Evolutionary conservation across 2,113 vertebrate species (phyloP), one percentile per base, ranked within the genome.

Genomic region (Symphodus melops): DNA sequence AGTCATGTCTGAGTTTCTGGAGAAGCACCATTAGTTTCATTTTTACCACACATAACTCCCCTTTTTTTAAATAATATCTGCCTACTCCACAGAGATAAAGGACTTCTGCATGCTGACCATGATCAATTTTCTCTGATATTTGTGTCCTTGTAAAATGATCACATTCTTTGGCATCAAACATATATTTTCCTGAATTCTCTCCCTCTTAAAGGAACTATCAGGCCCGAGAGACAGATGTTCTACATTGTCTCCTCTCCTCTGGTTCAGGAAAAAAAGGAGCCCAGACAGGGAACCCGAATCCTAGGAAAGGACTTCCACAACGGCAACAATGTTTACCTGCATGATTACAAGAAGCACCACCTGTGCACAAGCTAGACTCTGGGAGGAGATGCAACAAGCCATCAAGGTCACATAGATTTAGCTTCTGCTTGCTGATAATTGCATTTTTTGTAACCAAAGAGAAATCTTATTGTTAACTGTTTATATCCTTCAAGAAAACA

Each of bases 301-400:
- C 4, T 39, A 11, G 8, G 11, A 3, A 10, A 10, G 39, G 39
- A 11, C 39, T 41, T 41, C 1, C 8, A 11, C 39, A 41, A 41
- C 6, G 39, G 9, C 11, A 10, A 41, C 14, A 41, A 63, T 21
- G 66, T 21, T n/a, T 49, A 63, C 42, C 20, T 12, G 33, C 62
- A 20, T 17, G 49, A 62, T 28, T 60, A 54, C 10, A 53, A 41
- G 54, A 46, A 14, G 54, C 21, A 10, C 2, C 60, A 65, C 36
- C 37, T 59, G 37, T 10, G 19, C 20, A 48, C 16, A 68, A 23
- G 1, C 48, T 1, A 5, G n/a, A 58, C 39, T 49, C 37, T 9
- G 41, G 20, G 54, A 71, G 52, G 60, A 55, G 58, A 70, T 23
- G 13, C 28, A 67, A 53, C 23, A 51, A 58, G 28, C 19, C 33